Percentiles rank a stretch among this genome's conserved stretches.
Evolutionary conservation across 2,113 vertebrate species (phyloP).

Genomic region (Halcyon malimbica): DNA sequence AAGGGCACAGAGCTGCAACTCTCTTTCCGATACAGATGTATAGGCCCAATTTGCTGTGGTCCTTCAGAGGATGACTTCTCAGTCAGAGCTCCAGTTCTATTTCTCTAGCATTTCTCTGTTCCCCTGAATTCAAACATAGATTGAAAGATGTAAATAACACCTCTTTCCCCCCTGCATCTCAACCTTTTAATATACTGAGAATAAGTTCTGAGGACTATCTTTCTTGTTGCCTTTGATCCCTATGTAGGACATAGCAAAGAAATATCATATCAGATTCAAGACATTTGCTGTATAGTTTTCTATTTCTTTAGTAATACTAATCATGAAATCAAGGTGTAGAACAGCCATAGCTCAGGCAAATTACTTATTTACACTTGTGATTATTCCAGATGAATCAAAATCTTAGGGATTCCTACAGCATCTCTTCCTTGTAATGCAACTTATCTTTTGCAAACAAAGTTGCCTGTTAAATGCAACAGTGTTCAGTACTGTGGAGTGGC

Average conservation of each 20-base stretch:
- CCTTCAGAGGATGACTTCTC: not conserved
- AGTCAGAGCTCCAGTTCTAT: not conserved
- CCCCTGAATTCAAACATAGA: not conserved
- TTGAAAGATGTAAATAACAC: not conserved
- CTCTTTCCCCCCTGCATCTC: not conserved
- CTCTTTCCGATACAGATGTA: not conserved
- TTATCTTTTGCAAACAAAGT: not conserved
- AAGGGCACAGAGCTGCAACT: not conserved
- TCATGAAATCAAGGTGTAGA: not conserved
- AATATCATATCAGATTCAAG: not conserved
- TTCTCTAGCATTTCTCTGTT: not conserved
- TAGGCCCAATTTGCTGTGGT: not conserved
- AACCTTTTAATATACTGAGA: not conserved
- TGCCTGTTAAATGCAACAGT: not conserved
- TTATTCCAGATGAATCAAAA: not conserved
- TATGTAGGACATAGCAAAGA: not conserved
- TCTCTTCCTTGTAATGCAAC: not conserved
- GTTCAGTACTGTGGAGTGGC: not conserved
- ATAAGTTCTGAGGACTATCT: not conserved
- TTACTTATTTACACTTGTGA: not conserved
- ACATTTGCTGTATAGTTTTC: not conserved
- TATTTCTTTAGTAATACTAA: not conserved
- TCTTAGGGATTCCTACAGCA: not conserved
- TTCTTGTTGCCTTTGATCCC: not conserved
- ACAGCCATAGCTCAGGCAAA: rapidly evolving